These are phyloP conservation scores for Hozukius guyotensis DNA, from an alignment of 2,797 vertebrate species.

Conservation along the genomic window DNA sequence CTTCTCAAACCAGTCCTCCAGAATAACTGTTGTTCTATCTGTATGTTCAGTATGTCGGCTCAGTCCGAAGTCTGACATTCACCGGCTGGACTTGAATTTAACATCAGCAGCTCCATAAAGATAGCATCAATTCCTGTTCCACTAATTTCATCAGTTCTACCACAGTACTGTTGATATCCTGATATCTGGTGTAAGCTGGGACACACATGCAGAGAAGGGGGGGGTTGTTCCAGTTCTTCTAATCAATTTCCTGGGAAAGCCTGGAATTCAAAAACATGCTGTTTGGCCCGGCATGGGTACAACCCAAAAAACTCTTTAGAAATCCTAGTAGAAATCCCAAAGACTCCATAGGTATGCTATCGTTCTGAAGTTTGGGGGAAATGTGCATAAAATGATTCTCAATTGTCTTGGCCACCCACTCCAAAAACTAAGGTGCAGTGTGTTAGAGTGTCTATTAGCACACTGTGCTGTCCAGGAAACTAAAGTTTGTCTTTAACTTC, in stretches of 20 bases:
- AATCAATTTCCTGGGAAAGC: no score
- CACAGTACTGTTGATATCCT: no score
- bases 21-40: not conserved
- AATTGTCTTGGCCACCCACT: not conserved
- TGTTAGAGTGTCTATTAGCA: not conserved
- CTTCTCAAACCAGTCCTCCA: not conserved
- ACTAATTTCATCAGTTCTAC: no score
- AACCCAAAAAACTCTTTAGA: not conserved
- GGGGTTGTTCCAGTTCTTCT: no score
- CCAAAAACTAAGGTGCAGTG: not conserved
- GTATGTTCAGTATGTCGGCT: not conserved
- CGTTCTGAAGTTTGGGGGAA: not conserved
- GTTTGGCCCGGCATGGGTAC: not conserved
- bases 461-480: not conserved
- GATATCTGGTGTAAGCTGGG: no score
- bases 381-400: not conserved
- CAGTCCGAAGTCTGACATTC: not conserved
- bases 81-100: not conserved
- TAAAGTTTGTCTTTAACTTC: not conserved
- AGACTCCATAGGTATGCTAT: not conserved
- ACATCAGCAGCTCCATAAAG: not conserved
- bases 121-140: not conserved
- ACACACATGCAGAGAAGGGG: no score
- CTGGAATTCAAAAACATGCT: not conserved
- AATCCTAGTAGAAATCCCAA: not conserved